Evolutionary conservation across 2,113 vertebrate genomes (phyloP).

Genomic region (Platysternon megacephalum): DNA sequence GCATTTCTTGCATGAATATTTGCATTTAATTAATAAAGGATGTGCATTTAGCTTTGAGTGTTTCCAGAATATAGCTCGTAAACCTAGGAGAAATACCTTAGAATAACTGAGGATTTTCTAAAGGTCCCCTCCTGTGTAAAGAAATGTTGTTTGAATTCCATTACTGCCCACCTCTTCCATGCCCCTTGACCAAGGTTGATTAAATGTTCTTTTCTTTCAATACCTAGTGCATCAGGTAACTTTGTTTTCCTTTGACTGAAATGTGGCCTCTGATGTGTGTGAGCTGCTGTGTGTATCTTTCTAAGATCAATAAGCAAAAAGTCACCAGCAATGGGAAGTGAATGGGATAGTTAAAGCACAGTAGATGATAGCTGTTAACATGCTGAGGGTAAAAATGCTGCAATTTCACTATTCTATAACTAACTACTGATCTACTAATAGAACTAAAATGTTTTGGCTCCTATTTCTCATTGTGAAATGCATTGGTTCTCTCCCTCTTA

Average conservation of each 20-base stretch:
- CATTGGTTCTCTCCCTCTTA: neutral
- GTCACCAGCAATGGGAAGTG: constrained; percentile 20
- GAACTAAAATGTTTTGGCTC: neutral
- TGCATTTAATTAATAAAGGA: constrained; percentile 60
- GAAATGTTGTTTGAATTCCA: constrained; percentile 5
- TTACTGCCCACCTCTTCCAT: neutral
- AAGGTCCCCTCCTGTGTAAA: constrained; percentile 15
- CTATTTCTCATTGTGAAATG: neutral
- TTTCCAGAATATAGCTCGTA: neutral
- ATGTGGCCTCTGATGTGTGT: constrained; percentile 32
- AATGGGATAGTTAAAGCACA: neutral
- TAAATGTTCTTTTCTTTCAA: neutral
- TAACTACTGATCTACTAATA: constrained; percentile 26
- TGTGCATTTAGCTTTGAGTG: constrained; percentile 9
- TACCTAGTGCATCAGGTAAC: neutral
- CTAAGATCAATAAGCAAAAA: constrained; percentile 1
- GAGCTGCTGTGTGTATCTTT: constrained; percentile 35
- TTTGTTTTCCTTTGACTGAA: constrained; percentile 35
- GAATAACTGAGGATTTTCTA: neutral
- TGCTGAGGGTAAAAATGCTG: constrained; percentile 13
- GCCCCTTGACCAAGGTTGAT: neutral
- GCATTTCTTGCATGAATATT: constrained; percentile 38
- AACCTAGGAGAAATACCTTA: constrained; percentile 4
- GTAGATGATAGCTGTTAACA: constrained; percentile 6
- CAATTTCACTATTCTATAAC: constrained; percentile 9